Percentiles rank a stretch among this genome's conserved stretches.
These are phyloP conservation scores for Rhinichthys klamathensis DNA, from an alignment of 2,113 vertebrate genomes.

Conservation along the genomic window DNA sequence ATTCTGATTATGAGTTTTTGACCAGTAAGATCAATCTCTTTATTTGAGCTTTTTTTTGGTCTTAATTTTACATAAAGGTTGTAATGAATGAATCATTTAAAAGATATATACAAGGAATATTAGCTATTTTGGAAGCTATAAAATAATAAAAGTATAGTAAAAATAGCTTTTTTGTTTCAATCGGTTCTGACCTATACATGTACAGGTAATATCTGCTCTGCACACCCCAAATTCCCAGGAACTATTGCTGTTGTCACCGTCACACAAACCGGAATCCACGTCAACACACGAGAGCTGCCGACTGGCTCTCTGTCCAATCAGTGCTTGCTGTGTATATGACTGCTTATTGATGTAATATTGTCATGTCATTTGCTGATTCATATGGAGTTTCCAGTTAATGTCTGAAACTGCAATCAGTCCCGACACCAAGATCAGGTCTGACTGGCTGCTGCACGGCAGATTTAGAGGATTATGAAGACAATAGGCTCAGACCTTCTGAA, in stretches of 20 bases:
- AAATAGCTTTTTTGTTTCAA: not conserved
- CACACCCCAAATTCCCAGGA: not conserved
- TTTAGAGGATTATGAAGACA: slow-evolving; percentile 39
- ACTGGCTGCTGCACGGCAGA: not conserved
- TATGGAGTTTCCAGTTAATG: slow-evolving; percentile 1
- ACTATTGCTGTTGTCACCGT: not conserved
- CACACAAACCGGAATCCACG: not conserved
- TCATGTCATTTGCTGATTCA: slow-evolving; percentile 33
- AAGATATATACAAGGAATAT: not conserved
- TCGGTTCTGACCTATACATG: not conserved
- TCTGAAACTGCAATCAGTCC: slow-evolving; percentile 28
- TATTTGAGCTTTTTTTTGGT: not conserved
- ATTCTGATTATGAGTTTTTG: not conserved
- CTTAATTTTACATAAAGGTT: not conserved
- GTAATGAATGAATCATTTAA: not conserved
- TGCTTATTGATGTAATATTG: not conserved
- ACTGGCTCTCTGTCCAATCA: not conserved
- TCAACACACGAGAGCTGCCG: not conserved
- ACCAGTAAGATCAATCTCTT: not conserved
- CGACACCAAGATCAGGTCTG: slow-evolving; percentile 26
- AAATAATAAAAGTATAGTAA: not conserved
- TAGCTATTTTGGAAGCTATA: not conserved
- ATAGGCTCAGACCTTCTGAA: slow-evolving; percentile 42
- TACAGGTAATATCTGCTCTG: not conserved
- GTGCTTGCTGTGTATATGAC: not conserved